Conservation (phyloP, 2,888 invertebrate genomes). For the Poecilobothrus nobilitatus region DNA sequence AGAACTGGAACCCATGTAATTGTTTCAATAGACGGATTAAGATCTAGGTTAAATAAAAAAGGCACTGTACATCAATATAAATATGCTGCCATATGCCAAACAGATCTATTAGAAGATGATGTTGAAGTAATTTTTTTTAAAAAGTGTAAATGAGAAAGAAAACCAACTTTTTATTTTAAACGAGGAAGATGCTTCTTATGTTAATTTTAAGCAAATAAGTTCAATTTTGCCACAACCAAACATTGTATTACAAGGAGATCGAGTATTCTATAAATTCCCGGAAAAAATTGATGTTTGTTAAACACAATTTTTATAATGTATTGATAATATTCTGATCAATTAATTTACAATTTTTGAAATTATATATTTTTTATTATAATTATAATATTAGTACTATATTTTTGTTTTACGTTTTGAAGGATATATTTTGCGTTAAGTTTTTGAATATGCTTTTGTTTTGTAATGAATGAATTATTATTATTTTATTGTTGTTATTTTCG, state of each 20-base stretch:
- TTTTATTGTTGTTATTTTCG: too few species aligned
- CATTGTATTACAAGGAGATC: background rate
- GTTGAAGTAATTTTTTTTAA: conserved; percentile 16
- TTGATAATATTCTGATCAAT: too few species aligned
- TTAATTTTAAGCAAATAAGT: background rate
- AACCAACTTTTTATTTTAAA: conserved; percentile 18
- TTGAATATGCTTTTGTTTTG: too few species aligned
- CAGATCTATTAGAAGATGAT: conserved; percentile 10
- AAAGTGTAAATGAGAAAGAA: conserved; percentile 11
- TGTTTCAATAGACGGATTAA: conserved; percentile 14
- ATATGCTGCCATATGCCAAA: conserved; percentile 18
- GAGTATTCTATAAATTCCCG: background rate
- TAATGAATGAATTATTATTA: too few species aligned
- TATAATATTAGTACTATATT: too few species aligned
- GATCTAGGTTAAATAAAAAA: conserved; percentile 13
- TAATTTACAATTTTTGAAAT: too few species aligned
- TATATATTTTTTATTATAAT: too few species aligned
- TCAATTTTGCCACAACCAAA: background rate
- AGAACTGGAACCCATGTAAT: conserved; percentile 16
- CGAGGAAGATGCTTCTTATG: conserved; percentile 10
- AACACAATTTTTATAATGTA: too few species aligned
- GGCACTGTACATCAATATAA: conserved; percentile 14
- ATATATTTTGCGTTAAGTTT: too few species aligned
- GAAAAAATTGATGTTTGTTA: background rate
- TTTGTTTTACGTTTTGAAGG: too few species aligned